Conservation (phyloP, 2,888 invertebrate genomes). For the Rhagonycha lutea region DNA sequence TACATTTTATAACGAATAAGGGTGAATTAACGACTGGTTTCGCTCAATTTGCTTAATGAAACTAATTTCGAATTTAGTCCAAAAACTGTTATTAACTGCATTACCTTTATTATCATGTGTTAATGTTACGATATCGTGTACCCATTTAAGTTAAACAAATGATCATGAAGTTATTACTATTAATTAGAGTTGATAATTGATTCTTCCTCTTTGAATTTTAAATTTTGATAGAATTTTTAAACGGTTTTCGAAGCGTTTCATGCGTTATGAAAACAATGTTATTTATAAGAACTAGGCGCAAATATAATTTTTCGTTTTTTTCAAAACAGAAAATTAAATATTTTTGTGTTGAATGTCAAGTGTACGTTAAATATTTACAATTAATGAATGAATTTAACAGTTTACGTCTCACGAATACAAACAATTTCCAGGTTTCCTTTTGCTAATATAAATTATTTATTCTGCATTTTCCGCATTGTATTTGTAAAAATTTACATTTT, state of each 20-base stretch:
- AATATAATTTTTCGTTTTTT: not conserved
- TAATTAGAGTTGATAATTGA: not conserved
- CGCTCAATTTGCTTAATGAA: not conserved
- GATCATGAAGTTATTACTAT: not conserved
- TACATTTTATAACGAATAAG: not conserved
- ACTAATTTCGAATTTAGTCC: constrained; percentile 1
- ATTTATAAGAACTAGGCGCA: not conserved
- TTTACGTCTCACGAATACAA: not conserved
- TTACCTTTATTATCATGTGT: not conserved
- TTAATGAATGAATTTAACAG: not conserved
- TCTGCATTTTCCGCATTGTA: not conserved
- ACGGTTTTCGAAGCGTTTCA: not conserved
- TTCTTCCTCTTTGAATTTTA: not conserved
- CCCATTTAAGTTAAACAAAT: not conserved
- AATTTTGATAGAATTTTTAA: not conserved
- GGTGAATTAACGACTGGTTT: not conserved
- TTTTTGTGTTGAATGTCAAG: not conserved
- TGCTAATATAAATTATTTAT: not conserved
- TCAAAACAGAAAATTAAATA: not conserved
- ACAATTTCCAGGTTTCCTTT: not conserved
- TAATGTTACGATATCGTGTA: not conserved
- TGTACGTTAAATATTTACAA: not conserved
- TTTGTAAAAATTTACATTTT: not conserved
- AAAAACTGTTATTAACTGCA: constrained; percentile 1
- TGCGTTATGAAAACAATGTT: not conserved